Percentiles rank a stretch among this genome's conserved stretches.
These are phyloP conservation scores for Zaprionus bogoriensis DNA, from an alignment of 2,888 invertebrate genomes.

Conservation along the genomic window DNA sequence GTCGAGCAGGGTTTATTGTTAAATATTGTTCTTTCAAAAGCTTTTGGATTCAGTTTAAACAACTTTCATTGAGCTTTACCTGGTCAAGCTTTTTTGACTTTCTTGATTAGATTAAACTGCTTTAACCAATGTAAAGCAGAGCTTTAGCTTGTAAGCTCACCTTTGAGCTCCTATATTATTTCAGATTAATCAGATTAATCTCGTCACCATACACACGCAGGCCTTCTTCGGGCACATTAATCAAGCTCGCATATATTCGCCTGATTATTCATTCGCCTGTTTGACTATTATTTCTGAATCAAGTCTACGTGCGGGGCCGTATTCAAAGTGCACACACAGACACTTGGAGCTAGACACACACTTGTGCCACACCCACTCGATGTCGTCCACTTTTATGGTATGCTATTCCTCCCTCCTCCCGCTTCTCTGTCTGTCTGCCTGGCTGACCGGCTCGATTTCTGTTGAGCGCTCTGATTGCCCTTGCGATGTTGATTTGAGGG, in stretches of 20 bases:
- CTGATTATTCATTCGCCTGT: slow-evolving; percentile 3
- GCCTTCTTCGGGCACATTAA: too few species aligned
- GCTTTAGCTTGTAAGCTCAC: too few species aligned
- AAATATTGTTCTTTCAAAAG: too few species aligned
- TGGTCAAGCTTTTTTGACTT: too few species aligned
- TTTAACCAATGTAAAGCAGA: too few species aligned
- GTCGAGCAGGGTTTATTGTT: too few species aligned
- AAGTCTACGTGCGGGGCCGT: neutral
- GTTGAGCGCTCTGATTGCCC: neutral
- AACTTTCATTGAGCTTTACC: too few species aligned
- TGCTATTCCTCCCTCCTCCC: neutral
- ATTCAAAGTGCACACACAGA: slow-evolving; percentile 5
- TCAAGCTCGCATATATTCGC: neutral
- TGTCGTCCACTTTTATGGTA: neutral
- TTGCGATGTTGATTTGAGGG: slow-evolving; percentile 10
- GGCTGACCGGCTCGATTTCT: neutral
- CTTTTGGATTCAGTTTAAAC: too few species aligned
- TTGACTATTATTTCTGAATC: neutral
- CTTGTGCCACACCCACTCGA: slow-evolving; percentile 1
- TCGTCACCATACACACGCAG: too few species aligned
- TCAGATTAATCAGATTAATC: too few species aligned
- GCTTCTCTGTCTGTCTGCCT: neutral
- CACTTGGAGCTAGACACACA: neutral
- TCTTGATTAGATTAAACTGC: too few species aligned
- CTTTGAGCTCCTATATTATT: too few species aligned